Conservation (phyloP, 2,888 invertebrate species). For the Odontothrips loti region DNA sequence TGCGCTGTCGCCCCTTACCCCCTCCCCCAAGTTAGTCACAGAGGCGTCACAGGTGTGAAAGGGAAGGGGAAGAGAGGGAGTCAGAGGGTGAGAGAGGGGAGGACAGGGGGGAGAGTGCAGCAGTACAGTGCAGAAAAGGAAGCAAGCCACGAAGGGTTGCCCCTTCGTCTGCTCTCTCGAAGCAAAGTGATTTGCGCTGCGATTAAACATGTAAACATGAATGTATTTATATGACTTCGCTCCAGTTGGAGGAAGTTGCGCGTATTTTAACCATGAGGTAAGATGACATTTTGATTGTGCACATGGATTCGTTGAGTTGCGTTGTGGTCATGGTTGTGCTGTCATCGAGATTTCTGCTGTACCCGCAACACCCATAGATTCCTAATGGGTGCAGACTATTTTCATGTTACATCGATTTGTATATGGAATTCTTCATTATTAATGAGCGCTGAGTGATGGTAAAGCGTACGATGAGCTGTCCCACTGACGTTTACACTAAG, state of each 20-base stretch:
- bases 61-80: background rate
- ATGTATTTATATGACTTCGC: background rate
- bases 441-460: no score
- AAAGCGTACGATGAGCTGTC: no score
- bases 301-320: background rate
- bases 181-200: background rate
- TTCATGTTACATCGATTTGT: background rate
- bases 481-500: no score
- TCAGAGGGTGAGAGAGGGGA: no score
- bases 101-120: background rate
- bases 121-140: constrained; percentile 21
- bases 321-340: background rate
- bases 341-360: background rate
- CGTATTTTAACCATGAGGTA: constrained; percentile 14
- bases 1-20: background rate
- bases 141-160: background rate
- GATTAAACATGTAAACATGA: constrained; percentile 11
- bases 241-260: background rate
- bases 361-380: background rate
- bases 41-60: constrained; percentile 15
- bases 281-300: background rate
- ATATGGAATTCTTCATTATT: no score
- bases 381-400: background rate
- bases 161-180: background rate
- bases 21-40: constrained; percentile 4